Evolutionary conservation across 1,140 invertebrate species (phyloP), one percentile per base, ranked within the genome.

Genomic region (Pseudobourletiella spinata): DNA sequence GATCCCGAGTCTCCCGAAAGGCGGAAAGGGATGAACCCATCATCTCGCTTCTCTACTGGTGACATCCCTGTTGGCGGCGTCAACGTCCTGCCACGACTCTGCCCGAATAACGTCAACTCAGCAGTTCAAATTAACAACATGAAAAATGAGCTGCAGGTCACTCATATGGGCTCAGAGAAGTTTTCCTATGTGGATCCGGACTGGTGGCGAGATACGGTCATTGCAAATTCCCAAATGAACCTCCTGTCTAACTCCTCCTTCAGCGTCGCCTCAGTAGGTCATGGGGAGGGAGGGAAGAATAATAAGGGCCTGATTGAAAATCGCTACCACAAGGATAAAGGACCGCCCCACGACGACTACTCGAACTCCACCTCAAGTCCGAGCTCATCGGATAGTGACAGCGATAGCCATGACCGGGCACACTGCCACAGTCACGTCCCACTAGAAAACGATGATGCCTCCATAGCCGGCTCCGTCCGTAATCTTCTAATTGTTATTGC

Each of bases 401-500:
- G 43, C 20, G 28, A 56, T 52, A 48, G 50, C 29, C 29, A 60
- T 28, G 42, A 48, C 22, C 35, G 64, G 4, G 29, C 25, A 25
- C 42, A 63, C 15, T 22, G 57, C 29, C 71, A 72, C 50, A 68
- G 66, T 46, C 72, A 73, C 44, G 52, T 67, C 14, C 63, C 63
- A 14, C 16, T 66, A 2, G 48, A 48, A 2, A 32, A 26, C 8
- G 22, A 32, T 2, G 61, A 65, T 3, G 32, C 63, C 24, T 56
- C 64, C 14, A 32, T 71, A 3, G 66, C 68, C 14, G 66, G 59
- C 35, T 57, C 64, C 30, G 63, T 82, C 42, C 70, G 78, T 24
- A 73, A 76, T 51, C 57, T 79, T 43, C 62, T 83, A 28, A 77
- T 84, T 55, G 77, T 83, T 8, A 71, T 82, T 52, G 84, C 84